Percentiles rank a stretch among this genome's conserved stretches.
phyloP scores from a whole-genome alignment of 92 coral and sea anemone species.

The Epizoanthus rinbou region DNA sequence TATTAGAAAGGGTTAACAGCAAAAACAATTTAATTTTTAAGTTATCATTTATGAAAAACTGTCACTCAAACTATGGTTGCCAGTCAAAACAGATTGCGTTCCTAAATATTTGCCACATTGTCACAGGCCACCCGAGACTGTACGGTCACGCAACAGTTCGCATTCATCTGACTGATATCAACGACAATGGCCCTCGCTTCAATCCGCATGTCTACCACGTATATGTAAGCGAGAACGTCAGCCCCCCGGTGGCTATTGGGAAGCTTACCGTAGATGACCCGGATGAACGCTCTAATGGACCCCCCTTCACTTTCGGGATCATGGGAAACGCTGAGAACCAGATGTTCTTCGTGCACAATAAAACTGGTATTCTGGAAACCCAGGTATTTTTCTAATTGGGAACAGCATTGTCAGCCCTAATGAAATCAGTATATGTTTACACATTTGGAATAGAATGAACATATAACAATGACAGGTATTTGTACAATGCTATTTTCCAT shows the following conservation, averaged over 20 bases:
- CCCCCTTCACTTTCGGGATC: constrained; percentile 83
- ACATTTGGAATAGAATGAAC: too few species aligned
- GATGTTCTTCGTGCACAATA: constrained; percentile 33
- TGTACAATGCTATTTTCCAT: too few species aligned
- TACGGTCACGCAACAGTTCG: constrained; percentile 86
- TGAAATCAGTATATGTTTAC: too few species aligned
- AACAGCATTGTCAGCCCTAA: too few species aligned
- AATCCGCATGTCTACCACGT: constrained; percentile 58
- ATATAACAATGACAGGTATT: too few species aligned
- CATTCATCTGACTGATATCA: constrained; percentile 74
- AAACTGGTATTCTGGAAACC: constrained; percentile 34
- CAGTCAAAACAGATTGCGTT: too few species aligned
- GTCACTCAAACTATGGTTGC: too few species aligned
- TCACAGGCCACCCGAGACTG: constrained; percentile 21
- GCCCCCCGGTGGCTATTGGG: constrained; percentile 64
- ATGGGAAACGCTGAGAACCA: neutral
- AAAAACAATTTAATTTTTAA: too few species aligned
- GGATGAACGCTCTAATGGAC: constrained; percentile 82
- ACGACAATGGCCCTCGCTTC: constrained; percentile 93
- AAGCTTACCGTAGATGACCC: constrained; percentile 81
- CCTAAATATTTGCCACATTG: neutral
- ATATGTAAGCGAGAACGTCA: constrained; percentile 72
- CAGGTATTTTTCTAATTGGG: neutral
- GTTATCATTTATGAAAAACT: too few species aligned
- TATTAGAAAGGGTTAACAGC: too few species aligned